Base-by-base conservation (phyloP, 2,797 vertebrate species). In the Sebastes elongatus region DNA sequence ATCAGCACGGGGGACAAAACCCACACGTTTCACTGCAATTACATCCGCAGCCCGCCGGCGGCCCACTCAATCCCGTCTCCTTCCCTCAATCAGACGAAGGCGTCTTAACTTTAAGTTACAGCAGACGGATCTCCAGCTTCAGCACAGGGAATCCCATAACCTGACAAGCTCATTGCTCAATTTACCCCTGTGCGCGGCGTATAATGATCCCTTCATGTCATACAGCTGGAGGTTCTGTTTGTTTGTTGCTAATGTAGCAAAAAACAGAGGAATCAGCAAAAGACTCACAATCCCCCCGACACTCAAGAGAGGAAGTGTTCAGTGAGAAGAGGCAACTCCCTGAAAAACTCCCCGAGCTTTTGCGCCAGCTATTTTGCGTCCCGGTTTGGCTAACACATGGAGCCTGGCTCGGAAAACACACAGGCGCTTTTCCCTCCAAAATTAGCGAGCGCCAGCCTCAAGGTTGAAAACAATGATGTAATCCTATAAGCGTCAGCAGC, bases 211-310 rank as follows among this genome's bases (percentile, higher is more conserved):
- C 85, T 76, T 76, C 88, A 81, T 83, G 84, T 84, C 78, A 73
- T 71, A 72, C 89, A 80, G 83, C 90, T 83, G 87, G 72, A 81
- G 86, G 82, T 80, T 76, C 69, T 91, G 80, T 89, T 92, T 93
- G 88, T 90, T 87, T 92, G 86, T 62, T 67, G 81, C 88, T 88
- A 93, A 92, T 90, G 83, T 85, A 71, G 76, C 74, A 86, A 90
- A 93, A 88, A 81, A 87, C 80, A 80, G 72, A 85, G 71, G 70
- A 89, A 86, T 92, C 87, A 92, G 88, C 82, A 74, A 80, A 91
- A 87, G 77, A 74, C 71, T 78, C 20, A 61, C 87, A 90, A 91
- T 88, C 88, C 87, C 87, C 84, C 67, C 27, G 71, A 94, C 72
- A 87, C 74, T 82, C 74, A 82, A 91, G 81, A 86, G 79, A 74